Percentiles rank a stretch among this genome's conserved stretches.
Conservation (phyloP, 2,797 vertebrate species). For the Arrhamphus sclerolepis region DNA sequence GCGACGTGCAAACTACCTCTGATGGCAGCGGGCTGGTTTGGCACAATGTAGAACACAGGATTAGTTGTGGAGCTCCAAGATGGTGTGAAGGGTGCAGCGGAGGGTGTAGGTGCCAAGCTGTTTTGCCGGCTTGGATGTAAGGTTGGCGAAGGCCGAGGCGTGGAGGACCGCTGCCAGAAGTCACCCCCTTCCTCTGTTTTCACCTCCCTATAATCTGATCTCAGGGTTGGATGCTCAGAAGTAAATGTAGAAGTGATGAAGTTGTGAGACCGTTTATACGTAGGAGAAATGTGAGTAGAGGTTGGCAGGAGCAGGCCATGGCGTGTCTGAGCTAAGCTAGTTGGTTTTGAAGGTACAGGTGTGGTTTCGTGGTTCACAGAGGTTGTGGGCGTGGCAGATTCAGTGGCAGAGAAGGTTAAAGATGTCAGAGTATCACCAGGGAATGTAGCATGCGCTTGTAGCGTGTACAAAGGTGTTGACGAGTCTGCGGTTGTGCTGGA, state of each 20-base stretch:
- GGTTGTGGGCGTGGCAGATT: not conserved
- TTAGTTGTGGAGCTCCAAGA: conserved; percentile 28
- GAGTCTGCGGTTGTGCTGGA: conserved; percentile 7
- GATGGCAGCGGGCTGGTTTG: conserved; percentile 70
- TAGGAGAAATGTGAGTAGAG: conserved; percentile 6
- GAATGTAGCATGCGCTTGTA: not conserved
- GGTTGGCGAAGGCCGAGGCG: conserved; percentile 11
- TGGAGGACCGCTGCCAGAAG: conserved; percentile 3
- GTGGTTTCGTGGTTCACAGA: not conserved
- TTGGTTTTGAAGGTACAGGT: not conserved
- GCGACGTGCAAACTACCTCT: conserved; percentile 59
- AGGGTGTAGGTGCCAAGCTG: not conserved
- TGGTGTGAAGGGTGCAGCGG: conserved; percentile 8
- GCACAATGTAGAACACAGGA: conserved; percentile 72
- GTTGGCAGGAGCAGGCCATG: not conserved
- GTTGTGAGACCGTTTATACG: conserved; percentile 5
- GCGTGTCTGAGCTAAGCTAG: conserved; percentile 7
- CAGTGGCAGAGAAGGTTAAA: not conserved
- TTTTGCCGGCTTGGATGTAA: conserved; percentile 3
- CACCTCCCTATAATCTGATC: not conserved
- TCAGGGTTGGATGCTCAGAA: conserved; percentile 9
- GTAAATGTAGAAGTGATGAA: conserved; percentile 3
- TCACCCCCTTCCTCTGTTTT: not conserved
- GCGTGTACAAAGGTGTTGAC: not conserved
- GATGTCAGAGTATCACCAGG: not conserved